These are phyloP conservation scores for Eremobia ochroleuca DNA, from an alignment of 2,888 invertebrate species.

Conservation along the genomic window DNA sequence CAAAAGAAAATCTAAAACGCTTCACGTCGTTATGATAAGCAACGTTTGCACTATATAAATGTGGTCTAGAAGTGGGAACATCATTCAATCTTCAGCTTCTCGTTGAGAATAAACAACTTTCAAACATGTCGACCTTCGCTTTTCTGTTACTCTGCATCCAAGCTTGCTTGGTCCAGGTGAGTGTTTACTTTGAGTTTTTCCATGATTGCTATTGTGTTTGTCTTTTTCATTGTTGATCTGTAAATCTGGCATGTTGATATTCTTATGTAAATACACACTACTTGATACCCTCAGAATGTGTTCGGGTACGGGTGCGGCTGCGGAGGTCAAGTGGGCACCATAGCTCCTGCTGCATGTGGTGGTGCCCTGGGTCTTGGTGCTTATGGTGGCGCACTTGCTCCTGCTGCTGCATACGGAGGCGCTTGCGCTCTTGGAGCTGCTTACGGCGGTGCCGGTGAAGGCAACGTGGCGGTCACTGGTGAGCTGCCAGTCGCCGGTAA, in stretches of 20 bases:
- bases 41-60: not conserved
- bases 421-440: slow-evolving; percentile 4
- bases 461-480: slow-evolving; percentile 71
- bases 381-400: not conserved
- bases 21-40: not conserved
- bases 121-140: slow-evolving; percentile 14
- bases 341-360: slow-evolving; percentile 6
- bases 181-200: not conserved
- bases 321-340: not conserved
- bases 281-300: not conserved
- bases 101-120: not conserved
- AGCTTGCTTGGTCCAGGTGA: slow-evolving; percentile 22
- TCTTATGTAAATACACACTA: too few relatives aligned
- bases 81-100: not conserved
- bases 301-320: slow-evolving; percentile 6
- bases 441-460: slow-evolving; percentile 67
- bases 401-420: slow-evolving; percentile 21
- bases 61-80: not conserved
- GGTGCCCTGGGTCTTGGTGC: not conserved
- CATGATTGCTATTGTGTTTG: not conserved
- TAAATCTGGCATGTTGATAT: too few relatives aligned
- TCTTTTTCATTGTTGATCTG: too few relatives aligned
- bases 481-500: slow-evolving; percentile 59
- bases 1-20: not conserved
- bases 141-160: slow-evolving; percentile 12